Base-by-base conservation (phyloP, 2,113 vertebrate species). In the Thunnus thynnus region DNA sequence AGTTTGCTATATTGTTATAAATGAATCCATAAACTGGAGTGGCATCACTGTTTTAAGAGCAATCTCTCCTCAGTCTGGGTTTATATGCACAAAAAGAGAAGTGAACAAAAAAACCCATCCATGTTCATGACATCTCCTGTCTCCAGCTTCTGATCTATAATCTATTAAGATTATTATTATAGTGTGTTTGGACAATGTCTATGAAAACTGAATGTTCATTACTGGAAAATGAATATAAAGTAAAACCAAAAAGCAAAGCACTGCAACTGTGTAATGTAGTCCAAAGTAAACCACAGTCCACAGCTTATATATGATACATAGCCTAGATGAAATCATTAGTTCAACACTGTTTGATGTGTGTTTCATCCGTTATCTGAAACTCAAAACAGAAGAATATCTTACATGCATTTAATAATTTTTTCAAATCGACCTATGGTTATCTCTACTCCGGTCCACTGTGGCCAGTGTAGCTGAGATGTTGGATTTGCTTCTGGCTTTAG, bases 401-500 rank as follows among this genome's bases (percentile, higher is more conserved):
- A 57, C 6, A 30, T 2, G 0, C 25, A 32, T 63, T 80, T 83
- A 10, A 58, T 16, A 7, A 68, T 78, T 60, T 58, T 54, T 72
- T 56, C 8, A 54, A 50, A 69, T 60, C n/a, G n/a, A 62, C 73
- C 80, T 17, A 13, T 58, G n/a, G 72, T 87, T 78, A 62, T 58
- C 68, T 68, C 44, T 46, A 27, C 56, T 65, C 25, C 48, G 32
- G 17, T 68, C 76, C 78, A 64, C 56, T 74, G 77, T 70, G 78
- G 70, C 62, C 75, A 72, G 60, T 20, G 61, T 75, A 80, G 60
- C 79, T 61, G 72, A 60, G 65, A 56, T 68, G 83, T 54, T 86
- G 55, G 52, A 82, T 82, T 80, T 84, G 71, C 86, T 89, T 83
- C 57, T 52, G 36, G 88, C 89, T 80, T 83, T 48, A 51, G 69